Base-by-base conservation (phyloP, 2,888 invertebrate species). In the Phoenoteleia sp. region DNA sequence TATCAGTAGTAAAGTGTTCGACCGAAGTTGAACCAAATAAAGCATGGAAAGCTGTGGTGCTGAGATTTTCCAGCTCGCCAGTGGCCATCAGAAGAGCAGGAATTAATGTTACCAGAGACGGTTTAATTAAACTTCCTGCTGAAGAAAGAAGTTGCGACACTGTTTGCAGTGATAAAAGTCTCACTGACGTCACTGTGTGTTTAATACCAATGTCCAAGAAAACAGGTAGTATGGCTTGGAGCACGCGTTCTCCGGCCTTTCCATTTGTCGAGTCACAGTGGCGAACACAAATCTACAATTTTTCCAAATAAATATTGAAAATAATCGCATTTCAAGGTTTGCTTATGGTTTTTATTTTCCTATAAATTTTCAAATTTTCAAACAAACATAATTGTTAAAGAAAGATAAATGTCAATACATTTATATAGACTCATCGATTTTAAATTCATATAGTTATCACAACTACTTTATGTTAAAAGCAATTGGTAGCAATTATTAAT, bases 1-100 rank as follows among this genome's bases (percentile, higher is more conserved):
- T 97, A 90, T 98, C 98, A 86, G 97, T 98, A 81, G 98, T 98
- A 81, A 98, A 97, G 92, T 98, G 98, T 0, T 96, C 96, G 95
- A 95, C 96, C 95, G 95, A 95, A 87, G 97, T 96, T 0, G 96
- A 95, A 4, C 96, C 94, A 93, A 56, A 97, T 94, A 0, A 97
- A 97, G 85, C 98, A 97, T 77, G 98, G 94, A 94, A 98, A 97
- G 25, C 97, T 97, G 72, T 98, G 94, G 72, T 52, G 21, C 76
- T 84, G 3, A 87, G 45, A 0, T 97, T 96, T 93, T 98, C 98
- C 45, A 98, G 94, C 91, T 98, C 98, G 0, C 98, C 97, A 0
- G 98, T 97, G 6, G 98, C 97, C 90, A 97, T 96, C 58, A 99
- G 94, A 67, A 99, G 94, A 7, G 98, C 97, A 0, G 98, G 97